Percentiles rank a stretch among this genome's conserved stretches.
These are phyloP conservation scores for Panurus biarmicus DNA, from an alignment of 2,113 vertebrate genomes.

Conservation along the genomic window DNA sequence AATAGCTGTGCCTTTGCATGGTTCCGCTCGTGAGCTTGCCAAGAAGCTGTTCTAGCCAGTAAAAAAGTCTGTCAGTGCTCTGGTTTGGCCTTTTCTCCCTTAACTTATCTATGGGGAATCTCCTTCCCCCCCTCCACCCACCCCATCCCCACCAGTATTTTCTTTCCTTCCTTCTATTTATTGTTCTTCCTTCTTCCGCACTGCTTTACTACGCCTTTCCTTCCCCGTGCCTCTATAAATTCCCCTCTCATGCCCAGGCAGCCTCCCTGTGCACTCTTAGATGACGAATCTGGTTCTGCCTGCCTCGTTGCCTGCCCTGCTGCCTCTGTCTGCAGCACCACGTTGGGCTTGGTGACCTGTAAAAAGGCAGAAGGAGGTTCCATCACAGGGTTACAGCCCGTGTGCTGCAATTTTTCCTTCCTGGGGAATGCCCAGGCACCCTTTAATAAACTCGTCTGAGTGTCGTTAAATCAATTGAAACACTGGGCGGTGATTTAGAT, in stretches of 20 bases:
- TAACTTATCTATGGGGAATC: neutral
- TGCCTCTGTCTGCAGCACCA: neutral
- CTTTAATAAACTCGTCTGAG: neutral
- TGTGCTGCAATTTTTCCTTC: neutral
- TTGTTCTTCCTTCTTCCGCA: neutral
- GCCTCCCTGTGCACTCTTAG: neutral
- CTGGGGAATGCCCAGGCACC: neutral
- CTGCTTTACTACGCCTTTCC: neutral
- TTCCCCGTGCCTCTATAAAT: neutral
- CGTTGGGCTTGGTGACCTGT: neutral
- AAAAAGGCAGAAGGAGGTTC: neutral
- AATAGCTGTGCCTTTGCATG: neutral
- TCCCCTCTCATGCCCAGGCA: neutral
- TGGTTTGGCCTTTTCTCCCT: neutral
- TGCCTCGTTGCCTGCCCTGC: neutral
- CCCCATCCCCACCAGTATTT: neutral
- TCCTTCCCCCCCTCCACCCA: neutral
- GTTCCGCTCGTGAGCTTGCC: neutral
- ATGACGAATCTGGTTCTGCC: neutral
- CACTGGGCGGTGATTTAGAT: neutral
- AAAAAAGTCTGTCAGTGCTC: neutral
- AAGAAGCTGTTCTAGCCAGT: neutral
- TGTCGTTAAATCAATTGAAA: neutral
- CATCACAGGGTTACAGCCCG: neutral
- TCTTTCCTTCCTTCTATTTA: constrained; percentile 18